Conservation (phyloP, 2,888 invertebrate genomes). For the Agonopterix heracliana region DNA sequence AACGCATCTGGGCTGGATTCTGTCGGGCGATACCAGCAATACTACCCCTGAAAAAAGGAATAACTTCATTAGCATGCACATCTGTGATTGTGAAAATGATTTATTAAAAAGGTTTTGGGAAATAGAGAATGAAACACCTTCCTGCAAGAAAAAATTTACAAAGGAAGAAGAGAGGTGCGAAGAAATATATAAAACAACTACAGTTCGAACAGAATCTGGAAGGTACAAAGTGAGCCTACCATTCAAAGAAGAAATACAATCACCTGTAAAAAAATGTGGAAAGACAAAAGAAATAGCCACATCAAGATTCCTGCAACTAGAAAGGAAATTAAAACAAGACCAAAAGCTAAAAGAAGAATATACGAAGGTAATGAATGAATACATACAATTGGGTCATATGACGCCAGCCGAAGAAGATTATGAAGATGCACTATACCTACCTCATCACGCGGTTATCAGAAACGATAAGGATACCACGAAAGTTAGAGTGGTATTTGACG, state of each 20-base stretch:
- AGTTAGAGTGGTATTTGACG: conserved; percentile 17
- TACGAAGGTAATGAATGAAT: conserved; percentile 8
- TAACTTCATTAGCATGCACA: conserved; percentile 4
- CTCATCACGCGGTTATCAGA: conserved; percentile 17
- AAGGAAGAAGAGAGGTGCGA: conserved; percentile 2
- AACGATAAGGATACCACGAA: conserved; percentile 13
- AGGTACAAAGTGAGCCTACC: conserved; percentile 11
- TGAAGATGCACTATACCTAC: conserved; percentile 9
- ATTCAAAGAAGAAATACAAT: conserved; percentile 2
- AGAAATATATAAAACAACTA: neutral
- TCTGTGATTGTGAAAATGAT: conserved; percentile 1
- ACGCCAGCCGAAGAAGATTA: neutral
- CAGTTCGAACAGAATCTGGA: conserved; percentile 5
- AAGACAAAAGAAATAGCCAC: conserved; percentile 1
- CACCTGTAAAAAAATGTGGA: conserved; percentile 3
- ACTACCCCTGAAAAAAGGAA: neutral
- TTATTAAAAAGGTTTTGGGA: conserved; percentile 14
- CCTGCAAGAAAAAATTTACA: neutral
- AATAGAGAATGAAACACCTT: conserved; percentile 5
- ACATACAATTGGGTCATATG: conserved; percentile 7
- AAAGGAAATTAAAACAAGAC: conserved; percentile 4
- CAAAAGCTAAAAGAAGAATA: conserved; percentile 2
- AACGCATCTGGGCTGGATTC: conserved; percentile 21
- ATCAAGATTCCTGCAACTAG: conserved; percentile 4
- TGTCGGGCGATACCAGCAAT: conserved; percentile 13